Conservation (phyloP, 2,888 invertebrate species). For the Cosmia pyralina region DNA sequence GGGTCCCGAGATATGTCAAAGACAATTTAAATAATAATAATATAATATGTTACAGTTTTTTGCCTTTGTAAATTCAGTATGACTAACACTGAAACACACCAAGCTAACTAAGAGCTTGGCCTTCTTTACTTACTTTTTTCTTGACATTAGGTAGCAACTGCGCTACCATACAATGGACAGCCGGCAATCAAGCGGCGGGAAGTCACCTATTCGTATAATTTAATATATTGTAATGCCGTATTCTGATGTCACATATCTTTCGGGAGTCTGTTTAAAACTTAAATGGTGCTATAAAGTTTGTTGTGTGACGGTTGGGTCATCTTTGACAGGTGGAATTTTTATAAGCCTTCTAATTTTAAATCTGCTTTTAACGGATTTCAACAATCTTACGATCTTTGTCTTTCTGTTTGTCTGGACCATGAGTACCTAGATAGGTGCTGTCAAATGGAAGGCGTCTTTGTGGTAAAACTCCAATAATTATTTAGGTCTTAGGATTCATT, state of each 20-base stretch:
- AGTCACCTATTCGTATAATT: conserved; percentile 61
- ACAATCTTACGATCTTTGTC: background rate
- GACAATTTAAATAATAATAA: too few relatives aligned
- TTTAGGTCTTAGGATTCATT: too few relatives aligned
- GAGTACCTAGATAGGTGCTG: too few relatives aligned
- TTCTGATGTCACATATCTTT: conserved; percentile 58
- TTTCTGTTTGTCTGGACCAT: too few relatives aligned
- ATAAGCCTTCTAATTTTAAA: conserved; percentile 22
- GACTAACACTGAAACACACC: too few relatives aligned
- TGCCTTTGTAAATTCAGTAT: too few relatives aligned
- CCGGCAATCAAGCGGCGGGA: conserved; percentile 65
- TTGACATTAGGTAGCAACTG: conserved; percentile 43
- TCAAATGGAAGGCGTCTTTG: too few relatives aligned
- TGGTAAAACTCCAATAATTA: too few relatives aligned
- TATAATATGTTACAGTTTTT: too few relatives aligned
- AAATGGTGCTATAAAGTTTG: conserved; percentile 37
- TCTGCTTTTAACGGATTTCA: background rate
- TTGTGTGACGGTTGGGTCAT: conserved; percentile 12
- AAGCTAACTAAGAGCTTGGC: background rate
- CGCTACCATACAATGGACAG: conserved; percentile 64
- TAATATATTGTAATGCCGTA: conserved; percentile 65
- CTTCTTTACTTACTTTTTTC: conserved; percentile 12
- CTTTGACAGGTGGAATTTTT: conserved; percentile 50
- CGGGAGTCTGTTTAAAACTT: conserved; percentile 42
- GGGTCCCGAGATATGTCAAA: too few relatives aligned